Evolutionary conservation across 2,113 vertebrate species (phyloP).

Genomic region (Argyrosomus japonicus): DNA sequence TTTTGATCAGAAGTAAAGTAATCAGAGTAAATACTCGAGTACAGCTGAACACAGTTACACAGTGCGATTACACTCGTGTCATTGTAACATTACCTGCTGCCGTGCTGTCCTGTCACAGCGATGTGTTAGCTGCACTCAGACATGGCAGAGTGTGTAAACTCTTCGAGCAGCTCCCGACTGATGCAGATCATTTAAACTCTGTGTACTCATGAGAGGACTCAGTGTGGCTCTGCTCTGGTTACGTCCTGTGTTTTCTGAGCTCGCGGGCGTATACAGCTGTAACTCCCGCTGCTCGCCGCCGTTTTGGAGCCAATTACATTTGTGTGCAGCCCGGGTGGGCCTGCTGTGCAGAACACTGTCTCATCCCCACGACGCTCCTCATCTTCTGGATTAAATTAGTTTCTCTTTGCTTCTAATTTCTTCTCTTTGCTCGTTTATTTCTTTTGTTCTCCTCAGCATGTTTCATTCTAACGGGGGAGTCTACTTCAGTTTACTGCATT

Average conservation of each 20-base stretch:
- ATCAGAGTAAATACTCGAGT: too few relatives aligned
- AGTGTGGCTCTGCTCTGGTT: not conserved
- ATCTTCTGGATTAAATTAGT: slow-evolving; percentile 16
- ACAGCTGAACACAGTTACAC: too few relatives aligned
- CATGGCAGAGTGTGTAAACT: not conserved
- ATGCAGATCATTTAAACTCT: slow-evolving; percentile 15
- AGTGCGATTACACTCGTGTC: too few relatives aligned
- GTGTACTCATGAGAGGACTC: slow-evolving; percentile 23
- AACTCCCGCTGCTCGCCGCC: slow-evolving; percentile 43
- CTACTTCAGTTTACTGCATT: slow-evolving; percentile 29
- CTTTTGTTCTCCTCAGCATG: not conserved
- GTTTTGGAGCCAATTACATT: slow-evolving; percentile 53
- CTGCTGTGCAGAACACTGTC: slow-evolving; percentile 14
- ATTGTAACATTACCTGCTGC: not conserved
- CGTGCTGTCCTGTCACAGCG: too few relatives aligned
- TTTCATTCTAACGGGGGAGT: slow-evolving; percentile 28
- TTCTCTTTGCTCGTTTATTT: not conserved
- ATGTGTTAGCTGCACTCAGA: not conserved
- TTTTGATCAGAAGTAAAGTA: too few relatives aligned
- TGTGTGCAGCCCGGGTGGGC: slow-evolving; percentile 27
- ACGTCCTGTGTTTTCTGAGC: slow-evolving; percentile 18
- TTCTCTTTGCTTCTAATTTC: slow-evolving; percentile 14
- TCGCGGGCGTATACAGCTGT: slow-evolving; percentile 39
- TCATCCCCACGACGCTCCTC: slow-evolving; percentile 1
- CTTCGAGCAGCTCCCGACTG: not conserved